Conservation (phyloP, 2,888 invertebrate genomes). For the Plagodis pulveraria region DNA sequence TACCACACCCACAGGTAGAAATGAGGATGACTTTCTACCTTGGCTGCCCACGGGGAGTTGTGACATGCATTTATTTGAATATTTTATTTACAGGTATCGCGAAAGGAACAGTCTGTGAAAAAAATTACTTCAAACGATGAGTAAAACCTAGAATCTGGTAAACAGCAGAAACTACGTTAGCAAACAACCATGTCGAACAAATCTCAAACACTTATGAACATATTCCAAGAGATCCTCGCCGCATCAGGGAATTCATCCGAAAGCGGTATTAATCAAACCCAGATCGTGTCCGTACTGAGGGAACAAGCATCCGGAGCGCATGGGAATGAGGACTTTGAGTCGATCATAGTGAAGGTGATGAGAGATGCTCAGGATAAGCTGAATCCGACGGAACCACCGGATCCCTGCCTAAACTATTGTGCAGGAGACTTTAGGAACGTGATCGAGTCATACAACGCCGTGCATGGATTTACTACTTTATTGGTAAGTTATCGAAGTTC, state of each 20-base stretch:
- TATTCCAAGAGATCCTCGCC: conserved; percentile 76
- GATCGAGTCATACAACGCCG: conserved; percentile 86
- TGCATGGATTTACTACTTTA: conserved; percentile 93
- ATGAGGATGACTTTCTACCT: too few relatives aligned
- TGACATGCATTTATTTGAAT: not conserved
- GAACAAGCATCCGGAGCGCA: conserved; percentile 62
- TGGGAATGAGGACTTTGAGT: conserved; percentile 61
- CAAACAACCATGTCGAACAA: conserved; percentile 67
- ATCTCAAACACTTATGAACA: conserved; percentile 68
- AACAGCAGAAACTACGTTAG: conserved; percentile 2
- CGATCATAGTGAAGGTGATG: conserved; percentile 67
- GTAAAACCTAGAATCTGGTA: not conserved
- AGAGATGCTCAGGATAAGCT: conserved; percentile 65
- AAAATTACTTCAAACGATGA: conserved; percentile 7
- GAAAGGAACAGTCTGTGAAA: conserved; percentile 6
- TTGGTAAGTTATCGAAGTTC: conserved; percentile 80
- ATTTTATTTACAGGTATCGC: conserved; percentile 8
- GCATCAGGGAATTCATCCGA: conserved; percentile 74
- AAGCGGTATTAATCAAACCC: conserved; percentile 65
- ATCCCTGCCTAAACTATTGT: conserved; percentile 81
- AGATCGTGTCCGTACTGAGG: conserved; percentile 66
- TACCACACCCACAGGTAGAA: too few relatives aligned
- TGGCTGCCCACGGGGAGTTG: too few relatives aligned
- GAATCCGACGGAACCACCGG: conserved; percentile 58
- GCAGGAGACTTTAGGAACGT: conserved; percentile 85